Evolutionary conservation across 2,113 vertebrate species (phyloP), one percentile per base, ranked within the genome.

Genomic region (Myotis brandtii): DNA sequence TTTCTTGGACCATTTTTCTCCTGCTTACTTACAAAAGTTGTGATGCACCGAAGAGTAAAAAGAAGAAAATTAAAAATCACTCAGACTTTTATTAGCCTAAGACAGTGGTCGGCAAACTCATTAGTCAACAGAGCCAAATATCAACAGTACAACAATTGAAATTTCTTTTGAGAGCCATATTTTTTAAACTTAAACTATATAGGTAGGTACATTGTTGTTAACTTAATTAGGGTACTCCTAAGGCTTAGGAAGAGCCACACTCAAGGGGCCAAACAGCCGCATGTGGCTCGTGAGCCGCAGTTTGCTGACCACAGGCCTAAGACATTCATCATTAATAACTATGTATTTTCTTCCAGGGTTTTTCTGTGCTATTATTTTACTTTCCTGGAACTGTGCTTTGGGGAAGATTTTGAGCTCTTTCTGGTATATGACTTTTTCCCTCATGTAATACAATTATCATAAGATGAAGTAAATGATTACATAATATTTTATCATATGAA

Each of bases 301-400:
- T 56, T 56, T 56, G 54, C 54, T 21, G 20, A 56, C 8, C 54
- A 23, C 54, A 18, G 52, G 27, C 16, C 5, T 46, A 43, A 87
- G 77, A 54, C 34, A 83, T 14, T 89, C n/a, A 52, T 86, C 76
- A 54, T 87, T 73, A 91, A n/a, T 81, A 81, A 83, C 48, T 70
- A 69, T 48, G 10, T 91, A 81, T 76, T 80, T 93, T 85, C 43
- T 89, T 86, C 4, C 4, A 23, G 10, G 20, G 12, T 70, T n/a
- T 86, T 75, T 75, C 27, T 82, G 0, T 50, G 9, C 2, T 40
- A 37, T 40, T 72, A 25, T 81, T 91, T 62, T 83, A 52, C 40
- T 87, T 73, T 52, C 5, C 20, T 64, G 59, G 59, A 76, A 70
- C 43, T 91, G 27, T 72, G 50, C n/a, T 94, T 67, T 34, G 82